Percentiles rank a stretch among this genome's conserved stretches.
Evolutionary conservation across 2,113 vertebrate genomes (phyloP).

Genomic region (Passer domesticus): DNA sequence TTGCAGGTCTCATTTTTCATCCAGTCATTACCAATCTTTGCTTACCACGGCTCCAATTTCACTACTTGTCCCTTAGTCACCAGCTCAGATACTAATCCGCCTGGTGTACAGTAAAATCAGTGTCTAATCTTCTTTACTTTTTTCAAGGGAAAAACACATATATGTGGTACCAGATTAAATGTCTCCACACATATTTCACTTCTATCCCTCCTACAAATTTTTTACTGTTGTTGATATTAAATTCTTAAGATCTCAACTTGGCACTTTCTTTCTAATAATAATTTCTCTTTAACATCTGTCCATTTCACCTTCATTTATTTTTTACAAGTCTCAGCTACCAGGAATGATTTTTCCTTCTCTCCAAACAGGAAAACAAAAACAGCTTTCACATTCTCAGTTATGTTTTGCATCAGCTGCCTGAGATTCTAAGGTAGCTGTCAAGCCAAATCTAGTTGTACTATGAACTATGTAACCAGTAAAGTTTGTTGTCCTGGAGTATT

Average conservation of each 20-base stretch:
- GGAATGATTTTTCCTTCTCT: neutral
- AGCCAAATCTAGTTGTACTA: neutral
- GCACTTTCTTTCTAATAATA: neutral
- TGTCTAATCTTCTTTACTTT: neutral
- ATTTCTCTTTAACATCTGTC: neutral
- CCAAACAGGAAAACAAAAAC: neutral
- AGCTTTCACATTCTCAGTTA: neutral
- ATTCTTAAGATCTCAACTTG: neutral
- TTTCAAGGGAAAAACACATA: neutral
- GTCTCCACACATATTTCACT: neutral
- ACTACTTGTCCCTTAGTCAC: neutral
- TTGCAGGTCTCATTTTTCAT: neutral
- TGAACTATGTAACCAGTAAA: neutral
- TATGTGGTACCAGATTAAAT: neutral
- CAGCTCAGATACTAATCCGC: neutral
- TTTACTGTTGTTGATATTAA: neutral
- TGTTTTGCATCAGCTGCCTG: neutral
- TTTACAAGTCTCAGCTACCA: neutral
- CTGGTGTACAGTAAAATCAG: neutral
- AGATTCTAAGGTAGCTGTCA: neutral
- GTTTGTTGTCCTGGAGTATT: neutral
- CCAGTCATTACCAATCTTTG: neutral
- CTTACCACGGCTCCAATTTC: slow-evolving; percentile 6
- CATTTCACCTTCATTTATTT: neutral
- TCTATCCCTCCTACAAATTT: neutral